A percentile compares a stretch with the other conserved stretches of the same genome.
These are phyloP conservation scores for Oscheius sp. DNA, from an alignment of 2,888 invertebrate genomes.

Conservation along the genomic window DNA sequence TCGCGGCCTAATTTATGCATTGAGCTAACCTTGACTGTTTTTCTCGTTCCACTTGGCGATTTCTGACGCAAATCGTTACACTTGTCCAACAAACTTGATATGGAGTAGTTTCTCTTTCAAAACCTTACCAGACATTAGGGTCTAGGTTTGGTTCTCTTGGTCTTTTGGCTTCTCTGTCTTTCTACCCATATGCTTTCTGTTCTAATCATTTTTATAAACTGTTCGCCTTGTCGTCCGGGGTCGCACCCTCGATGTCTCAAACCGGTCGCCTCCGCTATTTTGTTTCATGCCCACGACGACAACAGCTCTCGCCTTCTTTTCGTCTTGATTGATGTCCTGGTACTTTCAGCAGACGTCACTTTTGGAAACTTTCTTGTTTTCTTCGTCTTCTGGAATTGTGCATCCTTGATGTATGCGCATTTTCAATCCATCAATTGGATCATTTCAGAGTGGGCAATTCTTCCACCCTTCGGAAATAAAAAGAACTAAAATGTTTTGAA, in stretches of 20 bases:
- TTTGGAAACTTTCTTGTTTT: neutral
- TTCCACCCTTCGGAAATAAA: neutral
- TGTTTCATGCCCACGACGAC: constrained; percentile 11
- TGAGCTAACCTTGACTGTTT: too few species aligned
- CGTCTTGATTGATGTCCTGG: constrained; percentile 19
- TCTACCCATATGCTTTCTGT: neutral
- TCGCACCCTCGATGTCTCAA: constrained; percentile 9
- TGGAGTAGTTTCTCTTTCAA: too few species aligned
- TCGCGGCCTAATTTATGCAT: too few species aligned
- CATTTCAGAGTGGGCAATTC: neutral
- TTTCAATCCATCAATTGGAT: neutral
- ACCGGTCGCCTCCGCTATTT: constrained; percentile 30
- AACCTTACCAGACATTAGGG: too few species aligned
- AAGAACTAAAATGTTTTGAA: neutral
- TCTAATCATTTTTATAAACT: neutral
- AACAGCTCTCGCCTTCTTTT: constrained; percentile 6
- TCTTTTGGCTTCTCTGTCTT: neutral
- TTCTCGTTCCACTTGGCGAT: too few species aligned
- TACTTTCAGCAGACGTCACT: constrained; percentile 7
- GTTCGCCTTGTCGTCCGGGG: constrained; percentile 4
- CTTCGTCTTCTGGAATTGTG: constrained; percentile 3
- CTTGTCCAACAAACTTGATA: too few species aligned
- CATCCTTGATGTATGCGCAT: neutral
- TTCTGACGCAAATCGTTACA: neutral
- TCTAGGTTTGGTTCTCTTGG: too few species aligned